Evolutionary conservation across 2,797 vertebrate genomes (phyloP).

Genomic region (Argya squamiceps): DNA sequence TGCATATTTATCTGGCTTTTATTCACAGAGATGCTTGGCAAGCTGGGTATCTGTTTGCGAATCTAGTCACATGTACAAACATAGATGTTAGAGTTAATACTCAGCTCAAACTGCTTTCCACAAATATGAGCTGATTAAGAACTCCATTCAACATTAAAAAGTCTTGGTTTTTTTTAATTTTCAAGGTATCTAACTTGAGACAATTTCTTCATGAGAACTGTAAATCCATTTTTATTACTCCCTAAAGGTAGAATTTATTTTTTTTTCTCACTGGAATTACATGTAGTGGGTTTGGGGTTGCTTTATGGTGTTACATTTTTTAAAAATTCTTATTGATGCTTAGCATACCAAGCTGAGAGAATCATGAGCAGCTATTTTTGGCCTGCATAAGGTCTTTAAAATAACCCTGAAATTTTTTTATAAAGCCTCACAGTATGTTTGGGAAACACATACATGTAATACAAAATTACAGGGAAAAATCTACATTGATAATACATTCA

Average conservation of each 20-base stretch:
- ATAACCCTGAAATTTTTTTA: neutral
- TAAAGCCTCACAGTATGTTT: neutral
- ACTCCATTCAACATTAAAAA: neutral
- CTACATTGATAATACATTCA: neutral
- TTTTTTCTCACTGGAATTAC: neutral
- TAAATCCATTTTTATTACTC: neutral
- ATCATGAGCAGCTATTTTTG: neutral
- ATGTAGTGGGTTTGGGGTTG: neutral
- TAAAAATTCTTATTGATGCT: neutral
- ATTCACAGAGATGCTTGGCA: neutral
- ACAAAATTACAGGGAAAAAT: neutral
- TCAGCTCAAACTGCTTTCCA: neutral
- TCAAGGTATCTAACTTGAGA: neutral
- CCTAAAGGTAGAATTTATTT: neutral
- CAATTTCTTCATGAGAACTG: neutral
- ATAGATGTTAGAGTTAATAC: neutral
- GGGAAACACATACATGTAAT: neutral
- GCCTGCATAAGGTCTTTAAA: neutral
- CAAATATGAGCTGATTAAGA: neutral
- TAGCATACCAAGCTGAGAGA: neutral
- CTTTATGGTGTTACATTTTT: neutral
- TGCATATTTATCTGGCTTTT: neutral
- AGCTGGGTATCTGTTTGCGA: neutral
- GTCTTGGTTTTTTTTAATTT: neutral
- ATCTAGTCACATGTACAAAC: neutral